Evolutionary conservation across 53 echinoderm and acorn worm genomes (phyloP).

Genomic region (Arbacia lixula): DNA sequence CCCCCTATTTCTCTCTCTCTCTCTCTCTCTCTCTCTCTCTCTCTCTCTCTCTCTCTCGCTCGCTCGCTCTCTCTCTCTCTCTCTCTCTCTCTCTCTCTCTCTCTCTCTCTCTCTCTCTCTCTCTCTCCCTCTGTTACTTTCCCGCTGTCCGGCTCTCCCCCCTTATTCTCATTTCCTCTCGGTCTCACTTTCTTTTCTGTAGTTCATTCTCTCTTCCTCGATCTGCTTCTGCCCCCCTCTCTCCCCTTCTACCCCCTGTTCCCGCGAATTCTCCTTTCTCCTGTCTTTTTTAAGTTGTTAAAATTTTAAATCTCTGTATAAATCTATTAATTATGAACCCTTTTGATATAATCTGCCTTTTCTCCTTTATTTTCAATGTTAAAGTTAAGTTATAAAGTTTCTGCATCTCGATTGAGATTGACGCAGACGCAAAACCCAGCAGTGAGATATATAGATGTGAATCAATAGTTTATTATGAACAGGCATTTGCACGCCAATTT

Average conservation of each 20-base stretch:
- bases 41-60: neutral
- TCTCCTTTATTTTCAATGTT: too few relatives aligned
- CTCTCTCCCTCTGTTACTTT: neutral
- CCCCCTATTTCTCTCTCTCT: too few relatives aligned
- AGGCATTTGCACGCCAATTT: too few relatives aligned
- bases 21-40: neutral
- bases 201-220: too few relatives aligned
- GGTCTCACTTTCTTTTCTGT: neutral
- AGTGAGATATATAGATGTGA: neutral
- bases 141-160: neutral
- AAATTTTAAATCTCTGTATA: neutral
- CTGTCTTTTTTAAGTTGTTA: neutral
- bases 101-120: neutral
- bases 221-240: too few relatives aligned
- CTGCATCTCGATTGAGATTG: too few relatives aligned
- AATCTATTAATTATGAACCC: neutral
- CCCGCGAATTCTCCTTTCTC: neutral
- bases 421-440: too few relatives aligned
- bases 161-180: neutral
- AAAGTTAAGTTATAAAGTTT: too few relatives aligned
- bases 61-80: neutral
- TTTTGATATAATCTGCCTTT: neutral
- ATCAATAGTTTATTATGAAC: too few relatives aligned
- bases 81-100: neutral
- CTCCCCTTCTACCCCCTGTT: too few relatives aligned